Percentiles rank a stretch among this genome's conserved stretches.
phyloP scores from a whole-genome alignment of 2,888 invertebrate genomes.

The Drosophila anceps region DNA sequence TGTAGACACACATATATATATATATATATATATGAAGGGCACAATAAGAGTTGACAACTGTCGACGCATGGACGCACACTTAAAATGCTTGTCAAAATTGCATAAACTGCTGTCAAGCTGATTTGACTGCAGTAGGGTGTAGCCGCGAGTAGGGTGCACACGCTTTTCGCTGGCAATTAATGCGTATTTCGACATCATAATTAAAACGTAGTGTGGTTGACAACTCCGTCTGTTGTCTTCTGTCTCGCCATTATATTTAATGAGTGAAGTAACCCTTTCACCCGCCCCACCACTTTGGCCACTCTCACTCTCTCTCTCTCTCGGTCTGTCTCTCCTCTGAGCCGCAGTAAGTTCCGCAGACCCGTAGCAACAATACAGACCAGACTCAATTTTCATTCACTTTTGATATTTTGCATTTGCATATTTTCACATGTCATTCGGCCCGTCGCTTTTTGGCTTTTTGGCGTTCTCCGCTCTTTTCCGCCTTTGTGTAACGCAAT shows the following conservation, averaged over 20 bases:
- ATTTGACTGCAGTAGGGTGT: slow-evolving; percentile 21
- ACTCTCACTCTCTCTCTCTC: background rate
- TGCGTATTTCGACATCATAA: slow-evolving; percentile 81
- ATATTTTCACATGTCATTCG: slow-evolving; percentile 82
- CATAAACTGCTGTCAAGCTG: slow-evolving; percentile 68
- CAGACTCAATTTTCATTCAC: slow-evolving; percentile 72
- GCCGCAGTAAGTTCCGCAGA: slow-evolving; percentile 1
- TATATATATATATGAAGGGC: background rate
- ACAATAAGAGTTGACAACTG: slow-evolving; percentile 77
- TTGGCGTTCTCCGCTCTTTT: slow-evolving; percentile 66
- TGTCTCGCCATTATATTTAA: slow-evolving; percentile 73
- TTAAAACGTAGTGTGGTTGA: slow-evolving; percentile 65
- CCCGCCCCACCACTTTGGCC: background rate
- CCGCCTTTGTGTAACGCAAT: slow-evolving; percentile 71
- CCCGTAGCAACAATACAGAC: slow-evolving; percentile 34
- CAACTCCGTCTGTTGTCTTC: slow-evolving; percentile 58
- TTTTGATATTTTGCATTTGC: slow-evolving; percentile 75
- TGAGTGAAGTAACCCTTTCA: slow-evolving; percentile 47
- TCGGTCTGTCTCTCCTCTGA: background rate
- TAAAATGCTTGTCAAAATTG: slow-evolving; percentile 77
- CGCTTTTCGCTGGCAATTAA: slow-evolving; percentile 75
- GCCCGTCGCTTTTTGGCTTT: slow-evolving; percentile 66
- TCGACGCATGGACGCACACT: slow-evolving; percentile 70
- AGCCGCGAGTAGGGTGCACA: slow-evolving; percentile 41
- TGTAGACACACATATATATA: background rate